Conservation (phyloP, 2,888 invertebrate genomes). For the Cephalotes varians region DNA sequence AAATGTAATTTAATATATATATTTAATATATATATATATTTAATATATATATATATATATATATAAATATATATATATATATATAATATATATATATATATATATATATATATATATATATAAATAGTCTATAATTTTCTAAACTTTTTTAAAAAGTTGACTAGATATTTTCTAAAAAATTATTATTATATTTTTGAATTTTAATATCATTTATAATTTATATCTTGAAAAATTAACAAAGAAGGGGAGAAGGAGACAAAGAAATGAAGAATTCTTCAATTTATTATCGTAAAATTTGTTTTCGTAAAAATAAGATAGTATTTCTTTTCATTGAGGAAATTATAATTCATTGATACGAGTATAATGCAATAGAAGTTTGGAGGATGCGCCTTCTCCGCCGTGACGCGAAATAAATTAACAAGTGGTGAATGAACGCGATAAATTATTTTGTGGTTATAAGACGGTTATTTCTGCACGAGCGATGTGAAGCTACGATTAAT, state of each 20-base stretch:
- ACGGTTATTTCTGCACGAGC: conserved; percentile 70
- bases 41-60: too few relatives aligned
- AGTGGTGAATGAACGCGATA: conserved; percentile 55
- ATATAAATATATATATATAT: background rate
- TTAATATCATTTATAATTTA: background rate
- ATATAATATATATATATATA: too few relatives aligned
- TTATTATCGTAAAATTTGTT: background rate
- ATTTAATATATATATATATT: too few relatives aligned
- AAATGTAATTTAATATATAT: too few relatives aligned
- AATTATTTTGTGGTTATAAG: conserved; percentile 70
- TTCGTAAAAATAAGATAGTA: background rate
- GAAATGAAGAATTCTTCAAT: background rate
- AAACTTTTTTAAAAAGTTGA: background rate
- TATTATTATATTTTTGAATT: background rate
- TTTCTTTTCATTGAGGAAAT: conserved; percentile 11
- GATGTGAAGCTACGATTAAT: conserved; percentile 73
- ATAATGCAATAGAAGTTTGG: conserved; percentile 45
- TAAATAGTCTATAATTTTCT: background rate
- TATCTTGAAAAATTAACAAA: background rate
- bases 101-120: too few relatives aligned
- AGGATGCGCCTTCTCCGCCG: conserved; percentile 40
- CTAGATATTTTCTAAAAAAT: background rate
- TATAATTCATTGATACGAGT: conserved; percentile 16
- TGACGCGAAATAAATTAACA: conserved; percentile 62
- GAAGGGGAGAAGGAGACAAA: background rate